phyloP scores from a whole-genome alignment of 2,113 vertebrate species.

The Dendrocopos noguchii region DNA sequence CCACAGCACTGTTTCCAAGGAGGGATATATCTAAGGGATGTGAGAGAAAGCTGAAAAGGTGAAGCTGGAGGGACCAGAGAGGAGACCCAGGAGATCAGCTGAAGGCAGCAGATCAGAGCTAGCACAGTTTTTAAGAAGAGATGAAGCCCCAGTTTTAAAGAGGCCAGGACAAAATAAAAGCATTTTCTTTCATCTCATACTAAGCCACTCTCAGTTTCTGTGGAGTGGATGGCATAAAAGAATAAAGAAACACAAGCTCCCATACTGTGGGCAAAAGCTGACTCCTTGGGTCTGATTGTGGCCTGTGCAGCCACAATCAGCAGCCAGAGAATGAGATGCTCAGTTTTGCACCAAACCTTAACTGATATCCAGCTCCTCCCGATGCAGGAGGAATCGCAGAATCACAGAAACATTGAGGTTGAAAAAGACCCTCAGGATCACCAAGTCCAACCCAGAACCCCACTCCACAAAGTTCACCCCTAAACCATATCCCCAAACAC shows the following conservation, averaged over 20 bases:
- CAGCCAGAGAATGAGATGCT: not conserved
- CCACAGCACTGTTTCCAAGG: fast-evolving
- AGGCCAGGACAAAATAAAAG: not conserved
- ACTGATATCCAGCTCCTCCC: not conserved
- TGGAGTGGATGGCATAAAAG: fast-evolving
- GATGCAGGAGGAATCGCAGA: not conserved
- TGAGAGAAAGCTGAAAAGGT: not conserved
- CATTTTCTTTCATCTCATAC: not conserved
- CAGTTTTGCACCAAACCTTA: not conserved
- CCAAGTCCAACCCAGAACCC: no score
- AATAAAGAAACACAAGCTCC: not conserved
- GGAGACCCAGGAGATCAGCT: not conserved
- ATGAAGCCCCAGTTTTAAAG: not conserved
- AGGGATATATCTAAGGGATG: not conserved
- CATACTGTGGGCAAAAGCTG: not conserved
- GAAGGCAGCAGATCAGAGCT: not conserved
- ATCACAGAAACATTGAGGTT: no score
- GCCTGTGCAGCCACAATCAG: not conserved
- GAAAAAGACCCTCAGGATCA: no score
- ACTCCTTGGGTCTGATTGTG: not conserved
- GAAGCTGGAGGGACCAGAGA: not conserved
- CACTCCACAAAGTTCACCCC: no score
- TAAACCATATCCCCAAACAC: no score
- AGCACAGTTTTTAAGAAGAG: not conserved
- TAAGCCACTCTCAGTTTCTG: not conserved